Evolutionary conservation across 2,113 vertebrate species (phyloP).

Genomic region (Gulo gulo): DNA sequence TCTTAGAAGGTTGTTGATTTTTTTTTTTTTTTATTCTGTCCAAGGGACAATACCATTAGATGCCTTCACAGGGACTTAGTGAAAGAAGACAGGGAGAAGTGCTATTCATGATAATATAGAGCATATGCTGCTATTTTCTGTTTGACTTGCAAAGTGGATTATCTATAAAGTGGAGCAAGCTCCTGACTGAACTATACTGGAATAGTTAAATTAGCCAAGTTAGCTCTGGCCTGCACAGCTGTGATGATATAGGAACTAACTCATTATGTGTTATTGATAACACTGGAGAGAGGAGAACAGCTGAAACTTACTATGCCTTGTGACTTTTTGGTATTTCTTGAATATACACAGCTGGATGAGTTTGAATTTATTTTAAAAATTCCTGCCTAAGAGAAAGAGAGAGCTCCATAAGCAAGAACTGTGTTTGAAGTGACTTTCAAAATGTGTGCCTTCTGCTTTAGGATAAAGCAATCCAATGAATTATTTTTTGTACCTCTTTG

Average conservation of each 20-base stretch:
- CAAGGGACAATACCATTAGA: neutral
- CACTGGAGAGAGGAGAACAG: slow-evolving; percentile 55
- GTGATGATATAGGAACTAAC: slow-evolving; percentile 63
- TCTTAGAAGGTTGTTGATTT: neutral
- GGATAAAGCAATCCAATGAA: slow-evolving; percentile 46
- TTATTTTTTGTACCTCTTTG: slow-evolving; percentile 57
- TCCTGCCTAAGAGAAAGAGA: slow-evolving; percentile 67
- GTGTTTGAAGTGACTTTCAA: slow-evolving; percentile 75
- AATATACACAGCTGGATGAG: slow-evolving; percentile 69
- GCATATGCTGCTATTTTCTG: neutral
- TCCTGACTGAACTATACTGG: neutral
- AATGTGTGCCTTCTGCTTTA: slow-evolving; percentile 65
- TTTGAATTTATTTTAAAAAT: slow-evolving; percentile 74
- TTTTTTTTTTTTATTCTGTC: neutral
- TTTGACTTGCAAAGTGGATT: neutral
- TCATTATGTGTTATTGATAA: slow-evolving; percentile 75
- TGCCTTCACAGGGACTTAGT: slow-evolving; percentile 1
- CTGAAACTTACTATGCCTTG: slow-evolving; percentile 71
- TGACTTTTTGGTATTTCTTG: slow-evolving; percentile 66
- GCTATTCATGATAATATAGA: slow-evolving; percentile 6
- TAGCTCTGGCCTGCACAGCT: slow-evolving; percentile 64
- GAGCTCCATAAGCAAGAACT: slow-evolving; percentile 63
- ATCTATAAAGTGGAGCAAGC: neutral
- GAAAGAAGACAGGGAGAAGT: slow-evolving; percentile 15
- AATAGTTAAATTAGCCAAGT: slow-evolving; percentile 70